Conservation (phyloP, 2,888 invertebrate genomes). For the Ormia ochracea region DNA sequence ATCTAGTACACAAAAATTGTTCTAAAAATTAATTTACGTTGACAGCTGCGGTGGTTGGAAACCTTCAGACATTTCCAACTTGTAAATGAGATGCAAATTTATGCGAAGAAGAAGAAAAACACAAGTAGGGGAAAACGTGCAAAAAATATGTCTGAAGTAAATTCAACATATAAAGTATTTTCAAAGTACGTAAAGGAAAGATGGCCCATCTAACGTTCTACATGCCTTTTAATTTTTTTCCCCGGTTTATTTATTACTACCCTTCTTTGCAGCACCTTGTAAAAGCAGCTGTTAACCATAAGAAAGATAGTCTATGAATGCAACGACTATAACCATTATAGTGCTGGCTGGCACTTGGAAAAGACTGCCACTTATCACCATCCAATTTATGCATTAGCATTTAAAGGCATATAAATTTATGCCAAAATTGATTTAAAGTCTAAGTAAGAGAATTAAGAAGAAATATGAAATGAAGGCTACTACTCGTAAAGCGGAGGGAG, state of each 20-base stretch:
- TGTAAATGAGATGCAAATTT: slow-evolving; percentile 52
- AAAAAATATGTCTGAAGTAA: slow-evolving; percentile 21
- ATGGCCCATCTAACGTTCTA: neutral
- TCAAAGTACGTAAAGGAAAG: slow-evolving; percentile 5
- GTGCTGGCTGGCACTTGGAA: neutral
- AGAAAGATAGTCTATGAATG: slow-evolving; percentile 7
- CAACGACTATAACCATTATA: neutral
- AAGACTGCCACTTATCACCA: neutral
- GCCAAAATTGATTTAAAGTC: slow-evolving; percentile 32
- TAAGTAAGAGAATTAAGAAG: neutral
- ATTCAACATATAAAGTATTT: neutral
- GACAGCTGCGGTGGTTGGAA: slow-evolving; percentile 40
- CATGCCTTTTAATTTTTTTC: neutral
- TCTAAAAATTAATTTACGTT: slow-evolving; percentile 42
- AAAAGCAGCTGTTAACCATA: slow-evolving; percentile 37
- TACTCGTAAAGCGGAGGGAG: no score
- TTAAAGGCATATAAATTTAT: slow-evolving; percentile 17
- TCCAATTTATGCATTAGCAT: neutral
- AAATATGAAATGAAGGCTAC: no score
- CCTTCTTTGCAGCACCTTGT: slow-evolving; percentile 13
- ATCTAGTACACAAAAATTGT: slow-evolving; percentile 11
- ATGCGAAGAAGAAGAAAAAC: neutral
- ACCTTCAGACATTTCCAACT: slow-evolving; percentile 37
- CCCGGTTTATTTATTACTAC: slow-evolving; percentile 21
- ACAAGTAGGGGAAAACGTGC: neutral